Evolutionary conservation across 2,888 invertebrate genomes (phyloP).

Genomic region (Pyrrhosoma nymphula): DNA sequence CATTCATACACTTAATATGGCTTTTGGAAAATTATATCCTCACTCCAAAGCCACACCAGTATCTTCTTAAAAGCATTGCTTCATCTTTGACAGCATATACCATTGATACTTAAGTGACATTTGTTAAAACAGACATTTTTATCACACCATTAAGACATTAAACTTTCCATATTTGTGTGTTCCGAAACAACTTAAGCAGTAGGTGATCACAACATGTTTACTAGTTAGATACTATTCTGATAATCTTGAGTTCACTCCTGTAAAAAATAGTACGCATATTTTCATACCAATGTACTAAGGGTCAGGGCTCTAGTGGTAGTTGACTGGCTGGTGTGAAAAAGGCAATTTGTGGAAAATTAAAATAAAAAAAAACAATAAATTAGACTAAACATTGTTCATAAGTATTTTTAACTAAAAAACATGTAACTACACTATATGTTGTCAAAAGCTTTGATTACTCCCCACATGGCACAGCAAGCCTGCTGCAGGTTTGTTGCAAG

Average conservation of each 20-base stretch:
- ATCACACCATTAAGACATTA: background rate
- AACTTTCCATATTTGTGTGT: background rate
- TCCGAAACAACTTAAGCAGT: background rate
- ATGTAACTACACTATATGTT: too few species aligned
- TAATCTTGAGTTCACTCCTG: background rate
- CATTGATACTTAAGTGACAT: background rate
- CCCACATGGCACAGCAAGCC: too few species aligned
- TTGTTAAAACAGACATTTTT: background rate
- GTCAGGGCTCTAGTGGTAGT: background rate
- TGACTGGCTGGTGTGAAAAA: background rate
- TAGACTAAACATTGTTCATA: too few species aligned
- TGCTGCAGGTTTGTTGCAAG: too few species aligned
- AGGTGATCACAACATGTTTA: background rate
- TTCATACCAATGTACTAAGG: background rate
- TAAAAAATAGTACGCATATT: background rate
- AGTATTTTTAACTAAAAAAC: too few species aligned
- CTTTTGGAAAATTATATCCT: background rate
- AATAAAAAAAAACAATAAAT: too few species aligned
- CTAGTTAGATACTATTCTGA: background rate
- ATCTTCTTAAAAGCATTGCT: background rate
- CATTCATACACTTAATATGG: background rate
- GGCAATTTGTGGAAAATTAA: too few species aligned
- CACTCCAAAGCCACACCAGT: background rate
- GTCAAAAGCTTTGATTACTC: too few species aligned
- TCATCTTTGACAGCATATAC: background rate